These are phyloP conservation scores for Cheiracanthium punctorium DNA, from an alignment of 2,888 invertebrate genomes.

Conservation along the genomic window DNA sequence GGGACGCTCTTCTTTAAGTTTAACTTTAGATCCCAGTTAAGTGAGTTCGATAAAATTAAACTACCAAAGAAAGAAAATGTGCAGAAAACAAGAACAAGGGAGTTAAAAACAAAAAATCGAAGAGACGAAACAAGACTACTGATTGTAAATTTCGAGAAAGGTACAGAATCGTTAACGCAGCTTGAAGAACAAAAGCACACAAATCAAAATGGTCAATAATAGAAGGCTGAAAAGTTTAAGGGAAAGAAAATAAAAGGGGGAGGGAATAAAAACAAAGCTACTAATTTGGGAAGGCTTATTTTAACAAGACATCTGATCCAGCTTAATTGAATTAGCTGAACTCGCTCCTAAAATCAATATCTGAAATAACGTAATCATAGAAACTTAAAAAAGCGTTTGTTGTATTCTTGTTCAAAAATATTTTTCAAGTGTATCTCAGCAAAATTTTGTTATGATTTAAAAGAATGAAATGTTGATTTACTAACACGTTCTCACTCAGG, in stretches of 20 bases:
- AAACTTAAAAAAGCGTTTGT: too few relatives aligned
- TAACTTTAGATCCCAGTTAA: slow-evolving; percentile 27
- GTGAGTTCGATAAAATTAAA: slow-evolving; percentile 30
- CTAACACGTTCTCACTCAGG: too few relatives aligned
- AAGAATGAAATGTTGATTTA: too few relatives aligned
- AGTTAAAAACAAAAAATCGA: slow-evolving; percentile 19
- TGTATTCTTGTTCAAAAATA: too few relatives aligned
- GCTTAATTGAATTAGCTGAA: not conserved
- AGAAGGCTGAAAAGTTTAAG: not conserved
- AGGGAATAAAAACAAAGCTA: not conserved
- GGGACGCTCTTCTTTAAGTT: not conserved
- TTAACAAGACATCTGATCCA: slow-evolving; percentile 9
- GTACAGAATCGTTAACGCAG: not conserved
- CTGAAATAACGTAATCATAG: not conserved
- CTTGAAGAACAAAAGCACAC: slow-evolving; percentile 8
- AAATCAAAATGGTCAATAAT: slow-evolving; percentile 32
- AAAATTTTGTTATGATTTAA: too few relatives aligned
- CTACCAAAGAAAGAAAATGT: not conserved
- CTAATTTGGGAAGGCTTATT: not conserved
- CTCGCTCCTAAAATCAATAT: not conserved
- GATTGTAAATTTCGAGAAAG: slow-evolving; percentile 23
- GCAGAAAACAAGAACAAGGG: slow-evolving; percentile 10
- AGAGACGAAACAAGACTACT: slow-evolving; percentile 25
- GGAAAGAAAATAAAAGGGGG: not conserved
- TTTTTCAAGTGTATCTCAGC: too few relatives aligned